These are phyloP conservation scores for Luffia ferchaultella DNA, from an alignment of 2,888 invertebrate genomes.

Conservation along the genomic window DNA sequence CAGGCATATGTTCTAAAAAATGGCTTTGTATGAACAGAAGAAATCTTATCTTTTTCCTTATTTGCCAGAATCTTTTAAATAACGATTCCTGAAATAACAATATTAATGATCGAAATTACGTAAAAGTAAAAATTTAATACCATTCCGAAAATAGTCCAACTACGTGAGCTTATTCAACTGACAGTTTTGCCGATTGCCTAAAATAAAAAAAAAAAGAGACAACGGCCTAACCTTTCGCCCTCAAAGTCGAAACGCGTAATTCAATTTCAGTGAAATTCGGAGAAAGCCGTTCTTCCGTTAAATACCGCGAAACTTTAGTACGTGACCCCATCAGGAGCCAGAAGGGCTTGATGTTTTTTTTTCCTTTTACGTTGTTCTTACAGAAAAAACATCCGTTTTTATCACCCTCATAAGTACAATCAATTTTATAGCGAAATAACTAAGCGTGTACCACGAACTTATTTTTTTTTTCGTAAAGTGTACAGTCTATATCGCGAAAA, in stretches of 20 bases:
- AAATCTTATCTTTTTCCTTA: too few species aligned
- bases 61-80: too few species aligned
- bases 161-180: neutral
- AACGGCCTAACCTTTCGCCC: conserved; percentile 20
- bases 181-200: too few species aligned
- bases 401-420: conserved; percentile 9
- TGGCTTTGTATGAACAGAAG: too few species aligned
- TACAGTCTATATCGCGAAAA: too few species aligned
- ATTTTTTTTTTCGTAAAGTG: too few species aligned
- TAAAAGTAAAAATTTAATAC: too few species aligned
- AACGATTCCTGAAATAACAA: too few species aligned
- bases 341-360: conserved; percentile 22
- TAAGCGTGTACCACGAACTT: too few species aligned
- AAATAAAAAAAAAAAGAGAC: conserved; percentile 4
- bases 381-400: conserved; percentile 10
- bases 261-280: conserved; percentile 34
- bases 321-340: conserved; percentile 51
- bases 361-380: conserved; percentile 17
- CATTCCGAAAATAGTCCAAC: too few species aligned
- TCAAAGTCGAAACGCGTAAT: conserved; percentile 26
- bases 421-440: conserved; percentile 8
- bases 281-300: conserved; percentile 34
- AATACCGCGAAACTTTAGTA: conserved; percentile 52
- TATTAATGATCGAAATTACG: too few species aligned
- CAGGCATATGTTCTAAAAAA: too few species aligned